Evolutionary conservation across 2,888 invertebrate species (phyloP).

Genomic region (Sarcophaga variegata): DNA sequence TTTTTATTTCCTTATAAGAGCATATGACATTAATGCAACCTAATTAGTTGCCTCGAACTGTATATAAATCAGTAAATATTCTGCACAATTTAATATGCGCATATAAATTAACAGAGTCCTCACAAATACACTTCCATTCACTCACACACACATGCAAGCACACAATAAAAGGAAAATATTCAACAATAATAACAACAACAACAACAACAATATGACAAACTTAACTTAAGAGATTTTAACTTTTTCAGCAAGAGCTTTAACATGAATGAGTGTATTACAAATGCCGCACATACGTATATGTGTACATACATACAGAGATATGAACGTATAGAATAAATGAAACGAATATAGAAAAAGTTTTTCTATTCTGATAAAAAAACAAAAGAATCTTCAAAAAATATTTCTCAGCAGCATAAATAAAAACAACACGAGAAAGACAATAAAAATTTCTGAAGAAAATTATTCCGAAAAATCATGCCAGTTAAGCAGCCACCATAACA

Average conservation of each 20-base stretch:
- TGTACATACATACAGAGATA: not conserved
- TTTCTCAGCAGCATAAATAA: not conserved
- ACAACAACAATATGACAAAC: not conserved
- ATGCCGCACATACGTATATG: too few species aligned
- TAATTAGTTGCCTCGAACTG: not conserved
- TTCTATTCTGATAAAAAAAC: slow-evolving; percentile 1
- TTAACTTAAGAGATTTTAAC: slow-evolving; percentile 46
- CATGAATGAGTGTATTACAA: slow-evolving; percentile 3
- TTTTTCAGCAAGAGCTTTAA: slow-evolving; percentile 38
- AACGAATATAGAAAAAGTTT: slow-evolving; percentile 43
- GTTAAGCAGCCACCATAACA: slow-evolving; percentile 7
- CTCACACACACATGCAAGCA: not conserved
- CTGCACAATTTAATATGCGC: slow-evolving; percentile 77
- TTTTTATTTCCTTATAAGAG: too few species aligned
- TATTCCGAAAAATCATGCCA: not conserved
- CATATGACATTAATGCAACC: too few species aligned
- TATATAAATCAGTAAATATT: slow-evolving; percentile 55
- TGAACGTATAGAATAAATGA: slow-evolving; percentile 34
- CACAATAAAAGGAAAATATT: not conserved
- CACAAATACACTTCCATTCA: not conserved
- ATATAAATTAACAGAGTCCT: slow-evolving; percentile 74
- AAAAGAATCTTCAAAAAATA: too few species aligned
- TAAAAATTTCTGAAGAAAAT: slow-evolving; percentile 22
- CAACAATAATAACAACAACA: not conserved
- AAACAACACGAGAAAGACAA: not conserved